Evolutionary conservation across 1,140 invertebrate species (phyloP).

Genomic region (Vanessa tameamea): DNA sequence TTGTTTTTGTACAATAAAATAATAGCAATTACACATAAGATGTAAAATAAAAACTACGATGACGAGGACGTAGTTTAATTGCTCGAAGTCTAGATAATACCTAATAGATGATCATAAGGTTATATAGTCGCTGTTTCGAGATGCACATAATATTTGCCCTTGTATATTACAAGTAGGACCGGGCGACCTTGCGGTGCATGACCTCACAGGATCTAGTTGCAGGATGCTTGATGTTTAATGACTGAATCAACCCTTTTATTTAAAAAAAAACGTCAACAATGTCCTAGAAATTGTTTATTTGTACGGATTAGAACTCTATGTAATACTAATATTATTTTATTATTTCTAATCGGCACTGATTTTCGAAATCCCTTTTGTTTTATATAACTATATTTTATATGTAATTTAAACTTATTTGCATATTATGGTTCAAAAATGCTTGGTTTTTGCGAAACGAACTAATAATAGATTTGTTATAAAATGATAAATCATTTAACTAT

Average conservation of each 20-base stretch:
- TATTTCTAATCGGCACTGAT: no score
- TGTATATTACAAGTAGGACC: conserved; percentile 37
- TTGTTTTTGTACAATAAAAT: no score
- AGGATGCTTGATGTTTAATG: conserved; percentile 28
- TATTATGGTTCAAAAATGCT: no score
- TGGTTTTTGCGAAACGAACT: no score
- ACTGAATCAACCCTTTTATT: conserved; percentile 27
- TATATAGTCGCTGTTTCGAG: conserved; percentile 41
- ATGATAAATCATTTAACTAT: no score
- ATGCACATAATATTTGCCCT: conserved; percentile 42
- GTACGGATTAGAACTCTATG: neutral
- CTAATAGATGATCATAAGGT: conserved; percentile 22
- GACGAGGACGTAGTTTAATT: conserved; percentile 4
- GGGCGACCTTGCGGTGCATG: conserved; percentile 47
- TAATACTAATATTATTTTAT: neutral
- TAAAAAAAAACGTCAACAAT: neutral
- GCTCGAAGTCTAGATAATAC: neutral
- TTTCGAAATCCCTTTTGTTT: no score
- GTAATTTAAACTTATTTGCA: no score
- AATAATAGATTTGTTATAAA: no score
- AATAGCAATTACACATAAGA: neutral
- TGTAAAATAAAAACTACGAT: neutral
- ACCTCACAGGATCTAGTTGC: conserved; percentile 42
- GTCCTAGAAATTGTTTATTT: neutral
- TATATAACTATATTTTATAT: no score